Conservation (phyloP, 2,888 invertebrate genomes). For the Dynastes grantii region DNA sequence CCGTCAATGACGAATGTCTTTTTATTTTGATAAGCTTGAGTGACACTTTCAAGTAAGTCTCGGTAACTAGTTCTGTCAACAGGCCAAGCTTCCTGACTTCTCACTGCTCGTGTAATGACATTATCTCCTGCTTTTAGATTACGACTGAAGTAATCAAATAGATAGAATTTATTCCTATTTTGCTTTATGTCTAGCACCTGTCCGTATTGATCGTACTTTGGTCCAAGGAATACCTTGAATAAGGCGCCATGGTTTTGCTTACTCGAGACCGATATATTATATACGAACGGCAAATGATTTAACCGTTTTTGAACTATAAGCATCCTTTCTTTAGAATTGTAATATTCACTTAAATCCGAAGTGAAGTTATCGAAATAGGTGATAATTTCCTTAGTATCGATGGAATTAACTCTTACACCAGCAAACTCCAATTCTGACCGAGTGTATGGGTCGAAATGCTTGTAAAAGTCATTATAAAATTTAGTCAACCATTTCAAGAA, state of each 20-base stretch:
- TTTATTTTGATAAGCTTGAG: constrained; percentile 72
- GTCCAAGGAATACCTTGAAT: constrained; percentile 81
- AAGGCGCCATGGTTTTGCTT: constrained; percentile 75
- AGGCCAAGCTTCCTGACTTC: constrained; percentile 71
- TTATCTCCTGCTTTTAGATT: constrained; percentile 77
- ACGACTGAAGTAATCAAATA: constrained; percentile 76
- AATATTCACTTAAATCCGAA: constrained; percentile 75
- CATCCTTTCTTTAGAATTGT: constrained; percentile 70
- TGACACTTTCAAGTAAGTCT: constrained; percentile 77
- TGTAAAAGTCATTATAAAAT: constrained; percentile 76
- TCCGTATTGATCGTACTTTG: constrained; percentile 77
- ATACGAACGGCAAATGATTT: constrained; percentile 78
- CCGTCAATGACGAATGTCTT: constrained; percentile 73
- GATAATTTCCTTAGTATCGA: constrained; percentile 77
- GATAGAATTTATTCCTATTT: constrained; percentile 78
- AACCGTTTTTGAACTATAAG: constrained; percentile 76
- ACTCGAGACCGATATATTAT: constrained; percentile 74
- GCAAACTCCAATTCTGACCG: constrained; percentile 76
- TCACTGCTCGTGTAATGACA: constrained; percentile 74
- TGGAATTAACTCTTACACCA: constrained; percentile 78
- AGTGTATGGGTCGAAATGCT: constrained; percentile 76
- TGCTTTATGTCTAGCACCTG: constrained; percentile 74
- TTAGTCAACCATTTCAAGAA: constrained; percentile 77
- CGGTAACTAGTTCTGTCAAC: constrained; percentile 78
- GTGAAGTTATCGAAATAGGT: constrained; percentile 82